A percentile compares a stretch with the other conserved stretches of the same genome.
phyloP scores from a whole-genome alignment of 1,140 invertebrate species.

The Leptinotarsa texana region DNA sequence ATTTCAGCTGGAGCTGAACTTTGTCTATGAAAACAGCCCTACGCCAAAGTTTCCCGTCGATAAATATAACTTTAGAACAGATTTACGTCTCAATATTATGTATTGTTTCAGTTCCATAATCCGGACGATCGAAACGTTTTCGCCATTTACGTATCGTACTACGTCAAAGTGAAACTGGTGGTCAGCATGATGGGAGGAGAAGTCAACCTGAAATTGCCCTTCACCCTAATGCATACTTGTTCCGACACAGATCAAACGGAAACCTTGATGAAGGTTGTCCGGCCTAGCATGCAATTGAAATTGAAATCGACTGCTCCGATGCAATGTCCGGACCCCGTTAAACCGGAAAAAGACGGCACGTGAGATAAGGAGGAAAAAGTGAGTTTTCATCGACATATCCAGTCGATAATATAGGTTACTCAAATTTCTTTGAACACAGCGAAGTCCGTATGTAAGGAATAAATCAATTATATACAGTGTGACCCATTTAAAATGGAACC shows the following conservation, averaged over 20 bases:
- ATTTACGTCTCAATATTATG: no score
- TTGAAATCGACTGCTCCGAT: constrained; percentile 23
- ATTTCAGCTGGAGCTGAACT: no score
- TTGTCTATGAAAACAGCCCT: no score
- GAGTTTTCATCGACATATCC: neutral
- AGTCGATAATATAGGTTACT: neutral
- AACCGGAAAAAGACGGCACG: constrained; percentile 53
- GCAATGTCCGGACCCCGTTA: constrained; percentile 34
- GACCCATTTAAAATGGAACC: no score
- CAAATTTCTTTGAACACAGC: neutral
- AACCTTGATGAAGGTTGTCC: constrained; percentile 34
- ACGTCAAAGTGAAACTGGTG: constrained; percentile 82
- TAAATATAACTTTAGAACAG: no score
- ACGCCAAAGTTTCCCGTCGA: no score
- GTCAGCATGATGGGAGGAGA: constrained; percentile 79
- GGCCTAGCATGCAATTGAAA: constrained; percentile 16
- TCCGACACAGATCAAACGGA: constrained; percentile 51
- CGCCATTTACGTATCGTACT: constrained; percentile 87
- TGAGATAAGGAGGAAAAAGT: constrained; percentile 53
- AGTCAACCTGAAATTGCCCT: constrained; percentile 78
- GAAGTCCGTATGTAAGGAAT: neutral
- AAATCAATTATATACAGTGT: no score
- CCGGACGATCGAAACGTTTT: constrained; percentile 80
- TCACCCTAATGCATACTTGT: constrained; percentile 69
- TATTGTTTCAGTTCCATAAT: constrained; percentile 33